phyloP scores from a whole-genome alignment of 2,888 invertebrate genomes.

The Hydraecia micacea region DNA sequence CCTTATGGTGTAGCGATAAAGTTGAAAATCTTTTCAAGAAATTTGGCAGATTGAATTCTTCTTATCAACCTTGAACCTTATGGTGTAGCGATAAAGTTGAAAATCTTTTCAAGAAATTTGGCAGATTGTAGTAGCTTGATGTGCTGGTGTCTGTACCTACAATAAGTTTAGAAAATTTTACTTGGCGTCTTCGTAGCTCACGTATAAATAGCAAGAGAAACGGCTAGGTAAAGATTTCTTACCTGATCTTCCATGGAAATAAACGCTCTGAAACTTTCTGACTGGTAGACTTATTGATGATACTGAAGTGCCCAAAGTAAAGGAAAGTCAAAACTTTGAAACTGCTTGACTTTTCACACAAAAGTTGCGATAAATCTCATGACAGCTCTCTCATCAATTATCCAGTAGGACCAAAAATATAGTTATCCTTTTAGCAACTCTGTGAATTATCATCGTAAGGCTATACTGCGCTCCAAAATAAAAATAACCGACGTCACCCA shows the following conservation, averaged over 20 bases:
- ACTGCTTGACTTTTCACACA: background rate
- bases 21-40: too few relatives aligned
- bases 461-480: background rate
- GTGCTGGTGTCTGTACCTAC: too few relatives aligned
- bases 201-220: background rate
- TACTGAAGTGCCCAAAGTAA: background rate
- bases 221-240: background rate
- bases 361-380: background rate
- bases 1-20: too few relatives aligned
- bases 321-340: background rate
- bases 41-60: too few relatives aligned
- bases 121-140: too few relatives aligned
- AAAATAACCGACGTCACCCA: background rate
- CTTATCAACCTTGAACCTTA: too few relatives aligned
- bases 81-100: too few relatives aligned
- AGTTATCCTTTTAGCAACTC: background rate
- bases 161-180: background rate
- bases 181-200: background rate
- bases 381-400: background rate
- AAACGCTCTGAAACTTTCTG: background rate
- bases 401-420: background rate
- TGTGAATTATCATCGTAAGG: background rate
- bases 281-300: background rate
- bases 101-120: too few relatives aligned
- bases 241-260: too few relatives aligned